phyloP scores from a whole-genome alignment of 2,797 vertebrate species.

The Sitta carolinensis region DNA sequence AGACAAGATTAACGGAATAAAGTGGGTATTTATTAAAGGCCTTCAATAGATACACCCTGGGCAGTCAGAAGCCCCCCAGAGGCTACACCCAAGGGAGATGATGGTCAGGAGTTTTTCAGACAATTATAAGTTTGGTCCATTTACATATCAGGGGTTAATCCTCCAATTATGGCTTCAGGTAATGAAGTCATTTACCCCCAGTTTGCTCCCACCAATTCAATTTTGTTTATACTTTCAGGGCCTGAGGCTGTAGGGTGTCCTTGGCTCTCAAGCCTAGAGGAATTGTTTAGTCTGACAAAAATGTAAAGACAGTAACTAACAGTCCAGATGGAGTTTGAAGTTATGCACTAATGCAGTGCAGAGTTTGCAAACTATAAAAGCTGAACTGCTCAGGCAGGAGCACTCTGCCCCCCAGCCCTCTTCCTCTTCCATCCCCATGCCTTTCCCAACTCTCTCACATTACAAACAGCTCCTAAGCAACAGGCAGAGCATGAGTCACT shows the following conservation, averaged over 20 bases:
- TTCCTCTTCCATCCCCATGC: background rate
- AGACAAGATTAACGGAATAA: background rate
- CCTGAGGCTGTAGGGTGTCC: background rate
- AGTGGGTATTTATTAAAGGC: background rate
- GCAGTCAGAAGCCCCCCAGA: background rate
- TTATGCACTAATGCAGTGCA: background rate
- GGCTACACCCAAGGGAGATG: background rate
- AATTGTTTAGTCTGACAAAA: background rate
- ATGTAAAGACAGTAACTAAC: no score
- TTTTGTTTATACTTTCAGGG: rapidly evolving
- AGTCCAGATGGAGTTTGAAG: background rate
- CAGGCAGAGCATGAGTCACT: constrained; percentile 14
- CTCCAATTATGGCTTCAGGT: background rate
- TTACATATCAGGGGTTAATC: rapidly evolving
- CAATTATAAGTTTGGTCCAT: background rate
- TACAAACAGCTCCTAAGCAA: background rate
- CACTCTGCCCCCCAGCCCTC: background rate
- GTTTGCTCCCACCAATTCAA: background rate
- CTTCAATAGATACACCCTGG: background rate
- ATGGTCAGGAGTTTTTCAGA: background rate
- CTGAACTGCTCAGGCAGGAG: background rate
- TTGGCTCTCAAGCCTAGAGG: rapidly evolving
- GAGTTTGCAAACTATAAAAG: background rate
- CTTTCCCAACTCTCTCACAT: background rate
- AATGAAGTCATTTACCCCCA: background rate